Evolutionary conservation across 1,140 invertebrate genomes (phyloP), one percentile per base, ranked within the genome.

Genomic region (Bradynema listronoti): DNA sequence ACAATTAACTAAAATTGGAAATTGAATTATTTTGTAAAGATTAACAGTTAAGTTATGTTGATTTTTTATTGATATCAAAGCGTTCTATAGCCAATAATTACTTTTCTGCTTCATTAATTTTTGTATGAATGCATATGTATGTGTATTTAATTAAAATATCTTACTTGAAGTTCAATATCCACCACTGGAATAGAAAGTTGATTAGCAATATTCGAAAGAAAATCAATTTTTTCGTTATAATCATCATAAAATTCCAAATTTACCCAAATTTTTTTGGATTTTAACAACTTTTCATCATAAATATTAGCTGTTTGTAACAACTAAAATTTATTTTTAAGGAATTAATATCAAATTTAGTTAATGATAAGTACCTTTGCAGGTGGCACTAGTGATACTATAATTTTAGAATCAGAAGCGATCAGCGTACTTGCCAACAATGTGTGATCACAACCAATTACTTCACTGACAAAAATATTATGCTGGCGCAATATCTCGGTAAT

Each of bases 381-480:
- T 24, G 27, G 30, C 4, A 75, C 56, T 52, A 74, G 42, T 29
- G 69, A 72, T 2, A 73, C 58, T 9, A 73, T 47, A 45, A 73
- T 61, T 27, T 58, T 43, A n/a, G 64, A 27, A 55, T 73, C 71
- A 49, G 55, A 61, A 27, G 61, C 65, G 30, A 53, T 51, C 22
- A 73, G 49, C 34, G 58, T 58, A 14, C 45, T 24, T 14, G 54
- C 29, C 9, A 73, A 49, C 32, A 61, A 42, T 34, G 68, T 57
- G 49, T 67, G 63, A 49, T 75, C 66, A 41, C 55, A 56, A 25
- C 47, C 51, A 29, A 72, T 60, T 27, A 66, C 57, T 56, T 73
- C 72, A 19, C 71, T 63, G 5, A 73, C 60, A 30, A 45, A 68
- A 39, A 72, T 60, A 25, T 63, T 56, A 36, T 49, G 49, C 14